phyloP scores from a whole-genome alignment of 2,797 vertebrate genomes.

The Remorina albescens region DNA sequence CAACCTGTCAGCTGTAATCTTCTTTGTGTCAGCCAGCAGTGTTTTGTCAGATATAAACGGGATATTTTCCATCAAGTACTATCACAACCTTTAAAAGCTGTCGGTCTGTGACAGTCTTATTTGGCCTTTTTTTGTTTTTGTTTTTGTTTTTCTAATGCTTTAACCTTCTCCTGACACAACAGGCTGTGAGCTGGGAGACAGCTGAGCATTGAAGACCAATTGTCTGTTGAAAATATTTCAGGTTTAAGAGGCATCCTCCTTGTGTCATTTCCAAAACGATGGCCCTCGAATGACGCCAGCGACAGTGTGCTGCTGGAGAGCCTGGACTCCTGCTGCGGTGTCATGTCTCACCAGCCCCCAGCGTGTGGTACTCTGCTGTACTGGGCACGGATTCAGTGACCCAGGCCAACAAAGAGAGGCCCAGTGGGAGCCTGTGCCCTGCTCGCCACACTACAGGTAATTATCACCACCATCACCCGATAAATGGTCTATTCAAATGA shows the following conservation, averaged over 20 bases:
- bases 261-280: conserved; percentile 47
- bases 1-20: conserved; percentile 33
- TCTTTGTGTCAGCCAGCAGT: conserved; percentile 10
- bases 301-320: conserved; percentile 39
- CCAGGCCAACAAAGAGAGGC: conserved; percentile 56
- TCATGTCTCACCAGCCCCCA: conserved; percentile 67
- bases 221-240: conserved; percentile 42
- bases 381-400: conserved; percentile 60
- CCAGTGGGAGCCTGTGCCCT: conserved; percentile 65
- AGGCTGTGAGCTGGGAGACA: conserved; percentile 17
- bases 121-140: too few species aligned
- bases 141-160: conserved; percentile 16
- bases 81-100: conserved; percentile 27
- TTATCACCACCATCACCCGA: conserved; percentile 72
- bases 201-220: conserved; percentile 13
- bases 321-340: conserved; percentile 42
- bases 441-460: conserved; percentile 73
- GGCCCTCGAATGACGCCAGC: conserved; percentile 22
- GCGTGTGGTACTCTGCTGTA: conserved; percentile 45
- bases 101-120: background rate
- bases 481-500: conserved; percentile 75
- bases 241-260: conserved; percentile 45
- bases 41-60: conserved; percentile 23
- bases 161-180: conserved; percentile 36
- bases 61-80: conserved; percentile 7